Base-by-base conservation (phyloP, 2,888 invertebrate genomes). In the Machimus atricapillus region DNA sequence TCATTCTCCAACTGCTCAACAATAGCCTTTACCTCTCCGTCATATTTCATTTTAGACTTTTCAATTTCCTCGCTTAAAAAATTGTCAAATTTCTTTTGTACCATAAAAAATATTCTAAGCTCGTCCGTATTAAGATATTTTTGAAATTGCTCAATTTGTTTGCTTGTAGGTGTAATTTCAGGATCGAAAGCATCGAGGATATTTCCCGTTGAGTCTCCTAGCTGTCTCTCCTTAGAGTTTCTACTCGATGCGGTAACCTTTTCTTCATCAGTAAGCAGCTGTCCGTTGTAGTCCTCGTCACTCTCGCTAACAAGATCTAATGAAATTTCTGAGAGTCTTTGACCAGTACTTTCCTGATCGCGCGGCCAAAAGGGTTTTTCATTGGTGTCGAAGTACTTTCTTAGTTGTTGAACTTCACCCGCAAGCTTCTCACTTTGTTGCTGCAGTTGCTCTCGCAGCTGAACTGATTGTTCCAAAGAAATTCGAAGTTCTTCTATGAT, bases 401-500 rank as follows among this genome's bases (percentile, higher is more conserved):
- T 92, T 14, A 95, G 90, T 58, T 93, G 91, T 16, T 93, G 93
- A 16, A 96, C 93, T 91, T 96, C 95, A 12, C 93, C 93, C 0
- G 93, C 93, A 19, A 95, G 94, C 89, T 95, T 94, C 46, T 94
- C 94, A 88, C 95, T 94, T 90, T 96, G 95, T 73, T 91, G 90
- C 90, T 94, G 94, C 74, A 96, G 92, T 88, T 94, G 93, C 90
- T 95, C 95, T 87, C 95, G 93, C 85, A 95, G 94, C 34, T 92
- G 92, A 52, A 95, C 92, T 0, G 96, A 95, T 90, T 95, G 94
- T 92, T 96, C 94, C 90, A 97, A 93, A 43, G 96, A 95, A 90
- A 95, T 93, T 89, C 95, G 95, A 87, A 97, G 93, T 92, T 96
- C 95, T 90, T 95, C 94, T 89, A 97, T 96, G 90, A 96, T 91